These are phyloP conservation scores for Dasysyrphus tricinctus DNA, from an alignment of 2,888 invertebrate species.

Conservation along the genomic window DNA sequence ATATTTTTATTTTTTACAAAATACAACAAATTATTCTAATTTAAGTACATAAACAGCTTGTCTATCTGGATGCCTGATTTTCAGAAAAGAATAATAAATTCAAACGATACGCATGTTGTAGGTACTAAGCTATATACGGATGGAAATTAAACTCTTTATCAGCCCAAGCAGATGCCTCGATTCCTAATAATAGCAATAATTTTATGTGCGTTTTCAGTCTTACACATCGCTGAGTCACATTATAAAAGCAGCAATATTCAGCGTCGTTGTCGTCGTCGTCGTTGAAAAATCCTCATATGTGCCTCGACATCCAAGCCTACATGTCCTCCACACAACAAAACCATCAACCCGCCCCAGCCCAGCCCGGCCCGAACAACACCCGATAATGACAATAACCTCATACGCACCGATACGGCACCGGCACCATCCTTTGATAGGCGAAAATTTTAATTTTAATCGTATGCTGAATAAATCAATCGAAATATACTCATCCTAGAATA, in stretches of 20 bases:
- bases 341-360: too few relatives aligned
- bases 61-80: slow-evolving; percentile 26
- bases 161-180: slow-evolving; percentile 42
- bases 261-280: slow-evolving; percentile 3
- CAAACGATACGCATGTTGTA: slow-evolving; percentile 1
- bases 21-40: slow-evolving; percentile 60
- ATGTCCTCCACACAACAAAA: not conserved
- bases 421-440: slow-evolving; percentile 43
- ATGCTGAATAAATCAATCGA: slow-evolving; percentile 64
- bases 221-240: slow-evolving; percentile 63
- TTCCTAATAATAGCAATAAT: slow-evolving; percentile 64
- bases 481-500: slow-evolving; percentile 29
- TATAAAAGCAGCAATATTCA: slow-evolving; percentile 19
- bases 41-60: slow-evolving; percentile 52
- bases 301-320: not conserved
- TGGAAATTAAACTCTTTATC: slow-evolving; percentile 24
- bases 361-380: not conserved
- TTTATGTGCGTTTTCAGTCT: slow-evolving; percentile 52
- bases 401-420: not conserved
- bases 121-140: not conserved
- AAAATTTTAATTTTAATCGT: slow-evolving; percentile 69
- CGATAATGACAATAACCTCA: slow-evolving; percentile 25
- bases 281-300: slow-evolving; percentile 1
- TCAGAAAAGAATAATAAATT: slow-evolving; percentile 19
- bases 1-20: slow-evolving; percentile 12